Conservation (phyloP, 2,797 vertebrate genomes). For the Lerista edwardsae region DNA sequence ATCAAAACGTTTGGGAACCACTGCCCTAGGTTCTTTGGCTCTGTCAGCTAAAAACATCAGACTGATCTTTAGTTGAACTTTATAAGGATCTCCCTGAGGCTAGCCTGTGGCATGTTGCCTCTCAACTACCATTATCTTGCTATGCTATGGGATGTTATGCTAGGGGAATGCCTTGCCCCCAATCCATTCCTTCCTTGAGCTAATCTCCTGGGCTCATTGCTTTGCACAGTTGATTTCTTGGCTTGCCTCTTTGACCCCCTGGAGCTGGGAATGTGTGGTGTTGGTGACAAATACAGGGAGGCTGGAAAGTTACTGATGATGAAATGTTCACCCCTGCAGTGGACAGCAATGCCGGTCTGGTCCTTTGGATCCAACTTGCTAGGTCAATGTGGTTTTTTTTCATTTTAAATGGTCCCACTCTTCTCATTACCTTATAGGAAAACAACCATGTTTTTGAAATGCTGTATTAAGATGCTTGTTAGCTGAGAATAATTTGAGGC, state of each 20-base stretch:
- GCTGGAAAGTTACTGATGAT: slow-evolving; percentile 12
- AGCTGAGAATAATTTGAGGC: slow-evolving; percentile 58
- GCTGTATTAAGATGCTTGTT: slow-evolving; percentile 55
- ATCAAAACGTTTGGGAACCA: too few species aligned
- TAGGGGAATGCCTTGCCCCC: slow-evolving; percentile 62
- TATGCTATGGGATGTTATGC: slow-evolving; percentile 51
- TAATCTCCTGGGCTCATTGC: slow-evolving; percentile 23
- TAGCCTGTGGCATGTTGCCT: slow-evolving; percentile 25
- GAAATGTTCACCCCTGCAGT: slow-evolving; percentile 37
- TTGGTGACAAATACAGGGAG: slow-evolving; percentile 39
- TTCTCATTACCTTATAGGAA: slow-evolving; percentile 39
- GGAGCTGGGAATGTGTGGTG: slow-evolving; percentile 45
- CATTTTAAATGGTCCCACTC: slow-evolving; percentile 8
- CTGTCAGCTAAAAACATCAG: not conserved
- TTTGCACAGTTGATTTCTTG: slow-evolving; percentile 45
- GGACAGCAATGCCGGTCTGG: slow-evolving; percentile 6
- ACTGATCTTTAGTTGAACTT: slow-evolving; percentile 41
- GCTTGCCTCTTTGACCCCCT: slow-evolving; percentile 55
- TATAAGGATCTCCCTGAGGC: slow-evolving; percentile 32
- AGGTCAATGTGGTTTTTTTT: not conserved
- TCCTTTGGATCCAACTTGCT: slow-evolving; percentile 26
- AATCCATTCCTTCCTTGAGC: slow-evolving; percentile 65
- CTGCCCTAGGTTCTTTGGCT: too few species aligned
- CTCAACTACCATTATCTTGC: slow-evolving; percentile 31
- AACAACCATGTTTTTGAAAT: slow-evolving; percentile 36